A percentile compares a stretch with the other conserved stretches of the same genome.
Evolutionary conservation across 2,113 vertebrate genomes (phyloP).

Genomic region (Dryoscopus gambensis): DNA sequence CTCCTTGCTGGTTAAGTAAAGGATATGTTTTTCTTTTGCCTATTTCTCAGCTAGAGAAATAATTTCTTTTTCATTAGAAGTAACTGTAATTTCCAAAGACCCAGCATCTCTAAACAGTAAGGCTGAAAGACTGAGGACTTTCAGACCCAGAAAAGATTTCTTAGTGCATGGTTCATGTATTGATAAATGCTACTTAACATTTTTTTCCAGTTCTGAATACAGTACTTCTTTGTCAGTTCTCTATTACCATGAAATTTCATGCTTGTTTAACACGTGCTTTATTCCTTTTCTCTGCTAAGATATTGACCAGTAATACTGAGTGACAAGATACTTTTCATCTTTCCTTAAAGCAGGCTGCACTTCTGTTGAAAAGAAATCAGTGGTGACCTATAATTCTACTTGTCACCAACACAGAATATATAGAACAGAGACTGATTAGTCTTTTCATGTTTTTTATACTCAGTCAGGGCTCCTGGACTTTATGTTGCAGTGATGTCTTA

Average conservation of each 20-base stretch:
- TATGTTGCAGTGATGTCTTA: not conserved
- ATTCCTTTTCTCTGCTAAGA: not conserved
- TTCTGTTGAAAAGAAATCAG: not conserved
- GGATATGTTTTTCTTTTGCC: not conserved
- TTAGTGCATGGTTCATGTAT: accelerated
- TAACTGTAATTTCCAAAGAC: not conserved
- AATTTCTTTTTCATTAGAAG: not conserved
- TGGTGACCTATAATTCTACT: not conserved
- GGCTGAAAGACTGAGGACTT: not conserved
- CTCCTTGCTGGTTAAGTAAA: not conserved
- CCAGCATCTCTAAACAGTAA: not conserved
- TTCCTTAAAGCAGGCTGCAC: not conserved
- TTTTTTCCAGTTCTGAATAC: not conserved
- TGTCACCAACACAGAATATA: not conserved
- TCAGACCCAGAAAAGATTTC: not conserved
- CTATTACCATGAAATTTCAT: not conserved
- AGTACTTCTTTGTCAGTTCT: not conserved
- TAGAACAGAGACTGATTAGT: not conserved
- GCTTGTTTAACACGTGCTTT: not conserved
- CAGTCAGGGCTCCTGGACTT: not conserved
- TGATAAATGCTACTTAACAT: not conserved
- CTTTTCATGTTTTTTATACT: not conserved
- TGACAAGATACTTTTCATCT: not conserved
- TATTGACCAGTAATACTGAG: not conserved
- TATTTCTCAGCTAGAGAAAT: not conserved